Percentiles rank a stretch among this genome's conserved stretches.
Conservation (phyloP, 2,113 vertebrate species). For the Electrona antarctica region DNA sequence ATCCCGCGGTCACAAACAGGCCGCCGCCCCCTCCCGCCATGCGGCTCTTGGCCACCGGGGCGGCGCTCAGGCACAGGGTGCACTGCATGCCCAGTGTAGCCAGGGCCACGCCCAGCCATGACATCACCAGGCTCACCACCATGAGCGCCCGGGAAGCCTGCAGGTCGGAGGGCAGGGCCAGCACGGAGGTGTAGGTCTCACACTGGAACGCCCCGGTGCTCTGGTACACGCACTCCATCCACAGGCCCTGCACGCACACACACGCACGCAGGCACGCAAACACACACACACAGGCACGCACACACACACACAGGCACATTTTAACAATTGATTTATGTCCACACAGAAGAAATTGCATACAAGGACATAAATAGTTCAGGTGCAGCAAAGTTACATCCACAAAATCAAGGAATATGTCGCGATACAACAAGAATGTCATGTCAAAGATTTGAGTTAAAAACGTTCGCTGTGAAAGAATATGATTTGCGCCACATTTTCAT, state of each 20-base stretch:
- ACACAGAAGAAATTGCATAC: no score
- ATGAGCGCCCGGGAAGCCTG: slow-evolving; percentile 93
- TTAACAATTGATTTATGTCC: no score
- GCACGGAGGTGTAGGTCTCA: slow-evolving; percentile 94
- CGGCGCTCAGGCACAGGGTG: slow-evolving; percentile 86
- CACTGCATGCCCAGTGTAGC: slow-evolving; percentile 90
- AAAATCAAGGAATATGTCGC: no score
- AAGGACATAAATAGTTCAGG: no score
- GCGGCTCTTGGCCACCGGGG: slow-evolving; percentile 77
- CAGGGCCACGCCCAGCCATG: slow-evolving; percentile 80
- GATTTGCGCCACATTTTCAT: no score
- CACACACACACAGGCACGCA: no score
- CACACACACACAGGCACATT: no score
- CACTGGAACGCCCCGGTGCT: slow-evolving; percentile 97
- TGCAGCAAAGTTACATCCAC: no score
- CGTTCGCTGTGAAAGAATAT: no score
- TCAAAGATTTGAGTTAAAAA: no score
- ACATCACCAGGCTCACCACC: slow-evolving; percentile 89
- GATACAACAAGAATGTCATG: no score
- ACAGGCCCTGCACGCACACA: slow-evolving; percentile 78
- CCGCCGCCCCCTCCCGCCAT: slow-evolving; percentile 82
- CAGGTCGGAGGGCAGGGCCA: slow-evolving; percentile 85
- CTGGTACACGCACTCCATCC: slow-evolving; percentile 96
- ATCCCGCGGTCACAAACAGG: slow-evolving; percentile 83
- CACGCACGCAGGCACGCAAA: no score